Conservation (phyloP, 1,140 invertebrate species). For the Drosophila baimaii region DNA sequence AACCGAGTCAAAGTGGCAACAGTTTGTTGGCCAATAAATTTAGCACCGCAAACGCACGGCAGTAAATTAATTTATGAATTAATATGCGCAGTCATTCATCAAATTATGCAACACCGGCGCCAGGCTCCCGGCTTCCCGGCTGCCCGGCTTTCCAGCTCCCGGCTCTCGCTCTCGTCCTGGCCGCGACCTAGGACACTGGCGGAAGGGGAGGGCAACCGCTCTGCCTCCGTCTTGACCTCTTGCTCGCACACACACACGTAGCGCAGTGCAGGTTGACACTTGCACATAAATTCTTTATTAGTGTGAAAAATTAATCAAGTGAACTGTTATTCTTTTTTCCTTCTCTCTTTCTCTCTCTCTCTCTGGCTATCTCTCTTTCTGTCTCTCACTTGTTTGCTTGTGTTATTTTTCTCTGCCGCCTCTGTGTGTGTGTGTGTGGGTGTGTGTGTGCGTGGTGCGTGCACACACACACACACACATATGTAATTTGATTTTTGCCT, state of each 20-base stretch:
- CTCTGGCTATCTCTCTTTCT: conserved; percentile 3
- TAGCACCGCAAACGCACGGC: conserved; percentile 49
- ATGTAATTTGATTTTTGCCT: conserved; percentile 25
- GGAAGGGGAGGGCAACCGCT: background rate
- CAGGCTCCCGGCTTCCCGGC: background rate
- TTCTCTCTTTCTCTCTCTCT: conserved; percentile 6
- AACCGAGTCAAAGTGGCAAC: conserved; percentile 42
- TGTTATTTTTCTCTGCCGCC: conserved; percentile 29
- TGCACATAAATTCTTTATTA: conserved; percentile 82
- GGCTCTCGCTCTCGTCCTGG: conserved; percentile 9
- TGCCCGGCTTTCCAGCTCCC: background rate
- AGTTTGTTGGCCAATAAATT: conserved; percentile 64
- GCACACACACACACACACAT: conserved; percentile 9
- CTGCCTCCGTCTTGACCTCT: conserved; percentile 64
- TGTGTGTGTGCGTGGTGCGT: too few species aligned
- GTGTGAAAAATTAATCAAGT: conserved; percentile 82
- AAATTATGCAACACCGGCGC: conserved; percentile 57
- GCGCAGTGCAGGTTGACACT: conserved; percentile 77
- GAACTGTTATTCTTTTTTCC: conserved; percentile 53
- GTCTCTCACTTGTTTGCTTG: conserved; percentile 35
- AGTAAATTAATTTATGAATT: conserved; percentile 81
- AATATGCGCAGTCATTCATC: conserved; percentile 81
- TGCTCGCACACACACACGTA: conserved; percentile 47
- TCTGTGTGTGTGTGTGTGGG: too few species aligned
- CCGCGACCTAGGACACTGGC: conserved; percentile 43